phyloP scores from a whole-genome alignment of 2,888 invertebrate genomes.

The Amblyjoppa fuscipennis region DNA sequence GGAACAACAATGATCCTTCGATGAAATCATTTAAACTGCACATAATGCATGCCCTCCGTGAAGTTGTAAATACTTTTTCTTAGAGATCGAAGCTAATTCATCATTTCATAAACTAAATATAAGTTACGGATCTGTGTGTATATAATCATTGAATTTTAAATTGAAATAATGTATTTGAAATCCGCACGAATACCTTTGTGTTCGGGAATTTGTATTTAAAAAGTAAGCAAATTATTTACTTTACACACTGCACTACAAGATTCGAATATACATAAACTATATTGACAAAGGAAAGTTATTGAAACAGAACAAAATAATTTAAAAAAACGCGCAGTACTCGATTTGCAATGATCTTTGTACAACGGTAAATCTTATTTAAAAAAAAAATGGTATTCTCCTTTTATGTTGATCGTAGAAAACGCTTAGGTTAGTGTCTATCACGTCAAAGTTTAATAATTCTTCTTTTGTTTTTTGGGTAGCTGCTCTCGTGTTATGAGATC shows the following conservation, averaged over 20 bases:
- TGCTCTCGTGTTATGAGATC: constrained; percentile 54
- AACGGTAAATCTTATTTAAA: constrained; percentile 19
- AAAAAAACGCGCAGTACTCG: constrained; percentile 37
- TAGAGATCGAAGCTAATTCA: constrained; percentile 62
- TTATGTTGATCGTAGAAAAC: constrained; percentile 62
- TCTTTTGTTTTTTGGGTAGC: constrained; percentile 43
- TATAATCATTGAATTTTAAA: constrained; percentile 68
- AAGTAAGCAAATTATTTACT: constrained; percentile 54
- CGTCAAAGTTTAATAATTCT: constrained; percentile 34
- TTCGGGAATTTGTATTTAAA: constrained; percentile 32
- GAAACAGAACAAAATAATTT: neutral
- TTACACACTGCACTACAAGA: constrained; percentile 24
- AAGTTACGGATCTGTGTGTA: constrained; percentile 68
- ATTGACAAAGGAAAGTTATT: constrained; percentile 44
- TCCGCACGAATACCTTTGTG: constrained; percentile 48
- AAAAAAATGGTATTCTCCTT: constrained; percentile 53
- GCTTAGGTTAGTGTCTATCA: constrained; percentile 55
- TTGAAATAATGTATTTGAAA: constrained; percentile 46
- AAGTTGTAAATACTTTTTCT: constrained; percentile 68
- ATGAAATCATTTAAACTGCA: constrained; percentile 61
- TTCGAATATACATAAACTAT: constrained; percentile 17
- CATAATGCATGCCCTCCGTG: constrained; percentile 61
- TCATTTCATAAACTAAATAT: constrained; percentile 67
- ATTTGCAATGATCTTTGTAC: constrained; percentile 51
- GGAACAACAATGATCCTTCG: constrained; percentile 49